phyloP scores from a whole-genome alignment of 2,797 vertebrate species.

The Gallirallus australis region DNA sequence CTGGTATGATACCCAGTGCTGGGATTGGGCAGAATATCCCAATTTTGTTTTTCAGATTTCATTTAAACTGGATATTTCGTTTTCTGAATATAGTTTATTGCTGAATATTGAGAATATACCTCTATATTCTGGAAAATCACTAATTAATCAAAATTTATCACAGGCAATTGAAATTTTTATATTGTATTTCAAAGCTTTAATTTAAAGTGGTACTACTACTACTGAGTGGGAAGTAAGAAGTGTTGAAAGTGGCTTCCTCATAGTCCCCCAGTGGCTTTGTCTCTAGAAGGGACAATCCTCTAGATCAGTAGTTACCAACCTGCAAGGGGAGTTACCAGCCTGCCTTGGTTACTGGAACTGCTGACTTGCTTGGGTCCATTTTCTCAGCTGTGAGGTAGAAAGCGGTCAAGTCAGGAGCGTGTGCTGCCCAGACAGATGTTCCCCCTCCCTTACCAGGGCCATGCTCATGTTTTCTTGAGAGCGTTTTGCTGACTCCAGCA shows the following conservation, averaged over 20 bases:
- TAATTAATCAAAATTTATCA: neutral
- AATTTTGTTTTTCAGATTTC: neutral
- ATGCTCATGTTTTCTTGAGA: neutral
- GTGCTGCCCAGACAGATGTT: neutral
- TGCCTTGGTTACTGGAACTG: neutral
- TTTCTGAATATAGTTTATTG: neutral
- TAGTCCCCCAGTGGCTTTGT: neutral
- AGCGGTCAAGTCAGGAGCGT: neutral
- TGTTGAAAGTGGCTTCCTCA: neutral
- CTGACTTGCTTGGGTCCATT: neutral
- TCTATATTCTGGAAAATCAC: neutral
- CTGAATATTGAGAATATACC: neutral
- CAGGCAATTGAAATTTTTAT: neutral
- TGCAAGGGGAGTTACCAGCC: neutral
- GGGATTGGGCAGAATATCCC: neutral
- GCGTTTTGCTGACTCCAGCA: neutral
- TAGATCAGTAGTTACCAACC: neutral
- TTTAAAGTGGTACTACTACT: neutral
- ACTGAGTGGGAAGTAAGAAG: neutral
- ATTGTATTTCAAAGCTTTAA: neutral
- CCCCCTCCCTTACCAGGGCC: neutral
- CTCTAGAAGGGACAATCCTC: neutral
- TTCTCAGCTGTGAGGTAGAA: neutral
- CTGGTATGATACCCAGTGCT: neutral
- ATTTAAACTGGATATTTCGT: fast-evolving